Percentiles rank a stretch among this genome's conserved stretches.
phyloP scores from a whole-genome alignment of 2,888 invertebrate species.

The Oeneis ivallda region DNA sequence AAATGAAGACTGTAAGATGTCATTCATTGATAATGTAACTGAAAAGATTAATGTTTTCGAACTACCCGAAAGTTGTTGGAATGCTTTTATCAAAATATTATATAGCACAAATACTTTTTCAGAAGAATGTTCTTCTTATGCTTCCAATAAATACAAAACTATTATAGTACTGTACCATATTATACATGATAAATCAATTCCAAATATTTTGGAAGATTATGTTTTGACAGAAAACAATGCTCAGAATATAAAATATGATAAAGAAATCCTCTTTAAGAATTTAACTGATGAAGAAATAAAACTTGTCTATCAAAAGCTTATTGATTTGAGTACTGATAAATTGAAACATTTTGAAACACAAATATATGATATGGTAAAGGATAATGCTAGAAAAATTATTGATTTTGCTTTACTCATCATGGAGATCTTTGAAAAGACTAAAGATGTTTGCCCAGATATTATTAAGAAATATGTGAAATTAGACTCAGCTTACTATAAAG shows the following conservation, averaged over 20 bases:
- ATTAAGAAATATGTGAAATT: constrained; percentile 47
- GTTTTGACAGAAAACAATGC: constrained; percentile 7
- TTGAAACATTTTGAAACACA: constrained; percentile 41
- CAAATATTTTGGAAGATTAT: constrained; percentile 37
- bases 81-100: constrained; percentile 53
- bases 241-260: constrained; percentile 7
- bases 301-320: constrained; percentile 44
- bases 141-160: constrained; percentile 41
- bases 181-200: constrained; percentile 49
- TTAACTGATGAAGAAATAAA: constrained; percentile 41
- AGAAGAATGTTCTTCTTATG: constrained; percentile 23
- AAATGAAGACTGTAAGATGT: constrained; percentile 43
- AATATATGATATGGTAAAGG: constrained; percentile 39
- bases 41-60: constrained; percentile 49
- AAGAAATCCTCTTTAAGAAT: neutral
- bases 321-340: constrained; percentile 45
- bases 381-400: constrained; percentile 38
- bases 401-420: constrained; percentile 43
- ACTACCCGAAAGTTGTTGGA: constrained; percentile 57
- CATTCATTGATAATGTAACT: constrained; percentile 50
- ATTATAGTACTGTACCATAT: constrained; percentile 52
- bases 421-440: constrained; percentile 45
- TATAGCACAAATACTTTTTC: constrained; percentile 39
- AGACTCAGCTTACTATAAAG: constrained; percentile 42
- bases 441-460: constrained; percentile 50